phyloP scores from a whole-genome alignment of 2,113 vertebrate species.

The Chascanopsetta lugubris region DNA sequence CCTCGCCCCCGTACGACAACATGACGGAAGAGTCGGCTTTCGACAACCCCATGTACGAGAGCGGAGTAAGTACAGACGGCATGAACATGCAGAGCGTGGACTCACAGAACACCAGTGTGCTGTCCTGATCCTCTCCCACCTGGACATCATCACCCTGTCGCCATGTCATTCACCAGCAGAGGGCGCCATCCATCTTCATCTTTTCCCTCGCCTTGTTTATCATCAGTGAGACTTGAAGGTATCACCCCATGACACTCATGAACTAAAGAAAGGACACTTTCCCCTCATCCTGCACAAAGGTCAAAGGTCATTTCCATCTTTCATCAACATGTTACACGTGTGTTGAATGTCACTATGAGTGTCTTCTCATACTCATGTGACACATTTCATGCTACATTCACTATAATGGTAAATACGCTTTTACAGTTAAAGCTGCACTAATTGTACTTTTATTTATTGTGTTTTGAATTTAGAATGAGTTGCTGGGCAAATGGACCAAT shows the following conservation, averaged over 20 bases:
- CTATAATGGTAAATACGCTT: neutral
- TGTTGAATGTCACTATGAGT: neutral
- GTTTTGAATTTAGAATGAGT: neutral
- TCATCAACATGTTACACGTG: neutral
- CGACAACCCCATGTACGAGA: slow-evolving; percentile 94
- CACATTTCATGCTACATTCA: slow-evolving; percentile 1
- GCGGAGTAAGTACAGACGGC: slow-evolving; percentile 90
- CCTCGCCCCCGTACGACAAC: slow-evolving; percentile 87
- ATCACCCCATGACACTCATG: neutral
- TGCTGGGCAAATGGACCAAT: neutral
- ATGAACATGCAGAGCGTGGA: slow-evolving; percentile 78
- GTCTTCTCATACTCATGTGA: slow-evolving; percentile 2
- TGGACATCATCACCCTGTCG: slow-evolving; percentile 24
- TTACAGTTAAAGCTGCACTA: neutral
- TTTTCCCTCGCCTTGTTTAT: slow-evolving; percentile 4
- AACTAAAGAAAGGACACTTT: slow-evolving; percentile 5
- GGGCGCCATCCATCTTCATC: slow-evolving; percentile 36
- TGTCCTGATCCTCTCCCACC: slow-evolving; percentile 75
- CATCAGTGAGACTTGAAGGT: slow-evolving; percentile 12
- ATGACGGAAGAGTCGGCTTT: slow-evolving; percentile 95
- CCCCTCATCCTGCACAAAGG: neutral
- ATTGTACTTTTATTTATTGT: neutral
- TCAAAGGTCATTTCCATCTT: slow-evolving; percentile 6
- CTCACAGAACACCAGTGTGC: slow-evolving; percentile 78
- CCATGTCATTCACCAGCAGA: slow-evolving; percentile 71